Conservation (phyloP, 2,888 invertebrate species). For the Ornithoptera priamus region DNA sequence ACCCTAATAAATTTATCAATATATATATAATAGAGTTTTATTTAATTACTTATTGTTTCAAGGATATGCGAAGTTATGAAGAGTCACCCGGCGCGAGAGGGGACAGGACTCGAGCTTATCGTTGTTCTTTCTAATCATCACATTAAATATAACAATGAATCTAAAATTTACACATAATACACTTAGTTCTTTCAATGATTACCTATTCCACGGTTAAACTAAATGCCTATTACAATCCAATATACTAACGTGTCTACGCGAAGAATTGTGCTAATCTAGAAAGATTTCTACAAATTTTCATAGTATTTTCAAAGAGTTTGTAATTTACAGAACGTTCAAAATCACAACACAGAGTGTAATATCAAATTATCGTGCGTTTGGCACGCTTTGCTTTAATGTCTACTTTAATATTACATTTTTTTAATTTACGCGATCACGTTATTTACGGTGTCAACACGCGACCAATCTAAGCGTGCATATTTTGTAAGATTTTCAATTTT, state of each 20-base stretch:
- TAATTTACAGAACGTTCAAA: slow-evolving; percentile 80
- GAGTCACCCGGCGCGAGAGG: slow-evolving; percentile 57
- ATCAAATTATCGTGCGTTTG: slow-evolving; percentile 75
- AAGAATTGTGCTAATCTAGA: slow-evolving; percentile 80
- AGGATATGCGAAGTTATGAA: slow-evolving; percentile 80
- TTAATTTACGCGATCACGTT: slow-evolving; percentile 52
- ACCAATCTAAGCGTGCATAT: background rate
- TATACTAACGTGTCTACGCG: slow-evolving; percentile 76
- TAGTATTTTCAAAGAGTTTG: slow-evolving; percentile 69
- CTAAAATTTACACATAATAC: slow-evolving; percentile 65
- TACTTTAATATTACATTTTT: slow-evolving; percentile 65
- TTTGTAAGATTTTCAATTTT: background rate
- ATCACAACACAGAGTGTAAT: slow-evolving; percentile 82
- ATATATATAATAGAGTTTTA: slow-evolving; percentile 69
- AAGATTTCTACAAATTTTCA: slow-evolving; percentile 72
- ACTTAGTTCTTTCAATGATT: slow-evolving; percentile 66
- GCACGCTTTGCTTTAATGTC: slow-evolving; percentile 58
- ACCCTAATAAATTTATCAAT: slow-evolving; percentile 80
- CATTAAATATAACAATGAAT: slow-evolving; percentile 75
- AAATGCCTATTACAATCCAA: slow-evolving; percentile 70
- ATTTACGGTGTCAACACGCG: slow-evolving; percentile 35
- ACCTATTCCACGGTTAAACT: slow-evolving; percentile 69
- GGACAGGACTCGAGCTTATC: slow-evolving; percentile 66
- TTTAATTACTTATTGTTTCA: slow-evolving; percentile 80
- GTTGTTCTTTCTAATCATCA: slow-evolving; percentile 76